Evolutionary conservation across 92 coral and sea anemone genomes (phyloP), one percentile per base, ranked within the genome.

Genomic region (Heteractis magnifica): DNA sequence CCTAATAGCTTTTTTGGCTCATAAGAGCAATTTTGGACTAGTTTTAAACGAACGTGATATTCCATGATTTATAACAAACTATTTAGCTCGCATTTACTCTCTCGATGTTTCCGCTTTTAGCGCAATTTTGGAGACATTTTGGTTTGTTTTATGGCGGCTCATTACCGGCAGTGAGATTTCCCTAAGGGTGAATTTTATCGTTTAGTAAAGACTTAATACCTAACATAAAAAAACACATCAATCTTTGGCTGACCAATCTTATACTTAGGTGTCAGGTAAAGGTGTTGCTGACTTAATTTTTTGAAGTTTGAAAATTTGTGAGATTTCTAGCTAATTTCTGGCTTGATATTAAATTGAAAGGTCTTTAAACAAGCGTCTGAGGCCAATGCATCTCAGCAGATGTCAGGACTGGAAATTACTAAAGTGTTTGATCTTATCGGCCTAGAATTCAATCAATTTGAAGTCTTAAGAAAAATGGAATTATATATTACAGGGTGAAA

Each of bases 41-140:
- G 84, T 65, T 50, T 80, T 53, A 72, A 72, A 72, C 79, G 74
- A 72, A 72, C 86, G 86, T 84, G 80, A 51, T 84, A 77, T 76
- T 51, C 15, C 65, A 60, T 85, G 88, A 85, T 85, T 85, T 74
- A 85, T 85, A 85, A 85, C 88, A 6, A 55, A 78, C 59, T 78
- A 81, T 81, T 81, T 81, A 81, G 65, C 77, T 13, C 84, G 84
- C 88, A 56, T 78, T 85, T 65, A 85, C 71, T 65, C 88, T 23
- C 12, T 48, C 77, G 81, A 81, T 52, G 77, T 85, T 85, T 79
- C 88, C 83, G 81, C 88, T 77, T 65, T 80, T 16, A 52, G 49
- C 41, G 71, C 77, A 85, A 77, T 79, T 85, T 77, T 51, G 71
- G 73, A 26, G 74, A 68, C 80, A 77, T 77, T 84, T 80, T 52